Evolutionary conservation across 1,140 invertebrate genomes (phyloP), one percentile per base, ranked within the genome.

Genomic region (Zaprionus kolodkinae): DNA sequence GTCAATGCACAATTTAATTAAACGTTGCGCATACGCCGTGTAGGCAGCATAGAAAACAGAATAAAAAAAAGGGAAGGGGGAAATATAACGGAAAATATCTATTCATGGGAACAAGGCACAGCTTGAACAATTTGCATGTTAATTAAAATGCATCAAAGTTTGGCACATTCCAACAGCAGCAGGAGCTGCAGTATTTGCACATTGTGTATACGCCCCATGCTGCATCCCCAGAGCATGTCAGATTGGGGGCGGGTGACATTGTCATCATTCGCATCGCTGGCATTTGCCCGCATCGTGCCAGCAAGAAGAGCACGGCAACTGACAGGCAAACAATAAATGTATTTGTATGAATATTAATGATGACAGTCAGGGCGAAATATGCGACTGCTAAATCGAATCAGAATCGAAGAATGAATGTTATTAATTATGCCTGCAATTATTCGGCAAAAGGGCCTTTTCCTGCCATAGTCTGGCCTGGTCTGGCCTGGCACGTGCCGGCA

Each of bases 1-100:
- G 76, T 75, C 84, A 70, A 80, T 86, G 76, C 56, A 84, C 61
- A 88, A 83, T 83, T 88, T 72, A 88, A 88, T 87, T 87, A 87
- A 87, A 88, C 59, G 67, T 61, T 65, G 56, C 76, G 60, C 69
- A 82, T 72, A 82, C 63, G 72, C 61, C 48, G 21, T 38, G 43
- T 43, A 27, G 73, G 30, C 57, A 54, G 56, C 55, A 69, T 74
- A 63, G 40, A 74, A 71, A 67, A 52, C n/a, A n/a, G n/a, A n/a
- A n/a, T n/a, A n/a, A n/a, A n/a, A n/a, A n/a, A n/a, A n/a, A n/a
- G n/a, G 52, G 33, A 33, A 56, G 48, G 60, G 21, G 25, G 4
- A 27, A 65, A 52, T 6, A 43, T 6, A 43, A 15, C 40, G 7
- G 40, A 6, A 43, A 43, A 43, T 43, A 43, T 50, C 33, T 13